Conservation (phyloP, 2,113 vertebrate genomes). For the Dasyurus viverrinus region DNA sequence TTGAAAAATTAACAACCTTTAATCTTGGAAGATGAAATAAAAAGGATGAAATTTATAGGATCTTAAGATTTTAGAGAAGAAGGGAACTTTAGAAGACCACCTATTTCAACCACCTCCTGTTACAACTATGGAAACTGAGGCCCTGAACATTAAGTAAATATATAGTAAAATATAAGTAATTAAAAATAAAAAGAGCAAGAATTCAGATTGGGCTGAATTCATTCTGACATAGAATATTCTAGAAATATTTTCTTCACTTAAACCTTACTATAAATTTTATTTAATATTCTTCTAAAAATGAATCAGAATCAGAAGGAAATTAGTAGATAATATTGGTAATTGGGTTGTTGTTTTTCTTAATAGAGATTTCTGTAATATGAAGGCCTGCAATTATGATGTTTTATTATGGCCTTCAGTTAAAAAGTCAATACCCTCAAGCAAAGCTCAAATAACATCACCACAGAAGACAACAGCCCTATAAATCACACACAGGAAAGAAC, state of each 20-base stretch:
- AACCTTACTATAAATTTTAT: neutral
- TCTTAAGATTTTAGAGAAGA: neutral
- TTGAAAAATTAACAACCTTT: neutral
- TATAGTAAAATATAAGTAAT: too few relatives aligned
- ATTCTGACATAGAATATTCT: neutral
- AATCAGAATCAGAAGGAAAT: neutral
- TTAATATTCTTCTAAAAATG: neutral
- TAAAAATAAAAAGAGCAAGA: neutral
- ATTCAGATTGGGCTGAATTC: neutral
- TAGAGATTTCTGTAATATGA: neutral
- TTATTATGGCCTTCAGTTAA: neutral
- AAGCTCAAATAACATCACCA: neutral
- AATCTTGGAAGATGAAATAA: neutral
- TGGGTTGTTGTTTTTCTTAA: neutral
- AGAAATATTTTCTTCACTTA: neutral
- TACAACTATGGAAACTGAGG: neutral
- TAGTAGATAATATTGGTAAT: neutral
- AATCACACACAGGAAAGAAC: neutral
- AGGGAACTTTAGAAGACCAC: neutral
- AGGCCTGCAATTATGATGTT: neutral
- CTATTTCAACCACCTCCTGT: neutral
- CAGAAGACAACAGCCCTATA: neutral
- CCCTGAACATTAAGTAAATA: neutral
- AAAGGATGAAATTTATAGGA: neutral
- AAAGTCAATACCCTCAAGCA: neutral